These are phyloP conservation scores for Cossypha heuglini DNA, from an alignment of 2,797 vertebrate genomes.

Conservation along the genomic window DNA sequence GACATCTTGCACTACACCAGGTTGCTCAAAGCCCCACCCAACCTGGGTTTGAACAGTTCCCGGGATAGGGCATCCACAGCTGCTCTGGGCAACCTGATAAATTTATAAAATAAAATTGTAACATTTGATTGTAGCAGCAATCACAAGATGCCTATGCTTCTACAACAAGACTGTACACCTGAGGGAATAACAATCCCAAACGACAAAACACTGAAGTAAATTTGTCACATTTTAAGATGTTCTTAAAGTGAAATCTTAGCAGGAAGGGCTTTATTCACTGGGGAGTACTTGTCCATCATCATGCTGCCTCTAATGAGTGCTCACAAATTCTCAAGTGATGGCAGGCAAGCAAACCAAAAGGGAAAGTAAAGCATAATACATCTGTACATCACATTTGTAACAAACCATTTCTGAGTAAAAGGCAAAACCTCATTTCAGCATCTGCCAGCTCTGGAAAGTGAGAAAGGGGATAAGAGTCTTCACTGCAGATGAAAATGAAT, in stretches of 20 bases:
- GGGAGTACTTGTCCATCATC: background rate
- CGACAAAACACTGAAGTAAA: accelerated
- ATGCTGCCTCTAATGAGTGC: background rate
- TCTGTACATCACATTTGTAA: background rate
- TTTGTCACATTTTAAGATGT: background rate
- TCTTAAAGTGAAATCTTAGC: background rate
- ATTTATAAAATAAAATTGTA: background rate
- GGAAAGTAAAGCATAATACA: background rate
- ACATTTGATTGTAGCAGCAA: background rate
- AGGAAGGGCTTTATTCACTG: background rate
- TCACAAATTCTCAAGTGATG: background rate
- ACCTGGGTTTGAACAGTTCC: background rate
- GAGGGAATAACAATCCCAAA: background rate
- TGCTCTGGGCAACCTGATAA: background rate
- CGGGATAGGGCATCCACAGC: background rate
- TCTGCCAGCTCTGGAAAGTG: background rate
- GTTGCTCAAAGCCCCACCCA: background rate
- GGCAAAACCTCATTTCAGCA: background rate
- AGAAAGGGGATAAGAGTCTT: background rate
- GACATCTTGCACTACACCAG: background rate
- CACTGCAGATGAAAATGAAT: background rate
- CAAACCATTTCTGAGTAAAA: background rate
- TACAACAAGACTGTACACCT: background rate
- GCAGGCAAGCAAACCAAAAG: background rate
- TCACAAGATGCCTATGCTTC: background rate